Conservation (phyloP, 2,113 vertebrate species). For the Neotoma lepida region DNA sequence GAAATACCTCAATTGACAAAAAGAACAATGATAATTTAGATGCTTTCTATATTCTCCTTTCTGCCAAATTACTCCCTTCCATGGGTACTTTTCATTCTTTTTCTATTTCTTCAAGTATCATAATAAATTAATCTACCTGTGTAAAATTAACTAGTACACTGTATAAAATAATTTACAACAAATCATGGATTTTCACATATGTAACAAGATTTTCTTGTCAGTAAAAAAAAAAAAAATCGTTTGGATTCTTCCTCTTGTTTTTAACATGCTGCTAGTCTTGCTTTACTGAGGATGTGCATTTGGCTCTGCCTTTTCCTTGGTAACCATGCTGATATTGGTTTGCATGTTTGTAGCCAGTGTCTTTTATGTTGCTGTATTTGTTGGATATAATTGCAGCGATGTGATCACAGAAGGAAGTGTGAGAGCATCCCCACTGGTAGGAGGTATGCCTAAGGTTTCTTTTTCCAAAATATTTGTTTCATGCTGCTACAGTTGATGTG, state of each 20-base stretch:
- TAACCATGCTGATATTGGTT: neutral
- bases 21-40: neutral
- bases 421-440: neutral
- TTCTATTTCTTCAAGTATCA: neutral
- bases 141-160: neutral
- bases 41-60: neutral
- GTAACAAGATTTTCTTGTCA: neutral
- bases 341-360: neutral
- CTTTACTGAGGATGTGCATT: accelerated
- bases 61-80: too few relatives aligned
- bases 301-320: neutral
- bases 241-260: neutral
- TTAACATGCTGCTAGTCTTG: neutral
- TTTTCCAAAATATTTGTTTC: neutral
- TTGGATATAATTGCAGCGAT: neutral
- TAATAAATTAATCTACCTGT: neutral
- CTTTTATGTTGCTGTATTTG: neutral
- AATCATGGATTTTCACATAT: neutral
- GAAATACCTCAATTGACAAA: neutral
- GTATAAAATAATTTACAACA: neutral
- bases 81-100: neutral
- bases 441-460: neutral
- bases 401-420: neutral
- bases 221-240: neutral
- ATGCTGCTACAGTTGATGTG: neutral